Evolutionary conservation across 2,113 vertebrate species (phyloP).

Genomic region (Oceanodroma tethys): DNA sequence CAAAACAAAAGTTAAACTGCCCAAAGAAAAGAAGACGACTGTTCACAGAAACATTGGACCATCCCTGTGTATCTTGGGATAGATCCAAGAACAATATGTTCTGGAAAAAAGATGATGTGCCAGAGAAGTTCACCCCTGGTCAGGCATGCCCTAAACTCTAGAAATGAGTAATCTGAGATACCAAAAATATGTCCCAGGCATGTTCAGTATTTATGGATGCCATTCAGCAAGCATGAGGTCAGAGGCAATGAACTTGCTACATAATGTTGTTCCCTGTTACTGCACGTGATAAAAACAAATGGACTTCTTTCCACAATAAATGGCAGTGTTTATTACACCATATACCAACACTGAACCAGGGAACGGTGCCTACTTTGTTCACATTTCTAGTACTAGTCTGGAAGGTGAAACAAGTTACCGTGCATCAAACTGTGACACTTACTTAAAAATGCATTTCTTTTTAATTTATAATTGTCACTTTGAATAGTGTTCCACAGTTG

Average conservation of each 20-base stretch:
- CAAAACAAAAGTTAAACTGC: background rate
- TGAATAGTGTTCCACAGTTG: background rate
- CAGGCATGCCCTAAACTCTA: constrained; percentile 31
- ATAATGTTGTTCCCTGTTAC: background rate
- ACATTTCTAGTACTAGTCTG: background rate
- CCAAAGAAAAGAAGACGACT: background rate
- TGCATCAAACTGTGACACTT: background rate
- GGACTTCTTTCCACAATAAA: background rate
- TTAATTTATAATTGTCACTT: background rate
- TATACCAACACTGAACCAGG: background rate
- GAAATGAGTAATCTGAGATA: constrained; percentile 27
- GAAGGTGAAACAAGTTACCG: background rate
- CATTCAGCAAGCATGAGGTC: constrained; percentile 27
- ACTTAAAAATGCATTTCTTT: background rate
- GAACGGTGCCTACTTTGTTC: background rate
- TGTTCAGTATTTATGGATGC: constrained; percentile 30
- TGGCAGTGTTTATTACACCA: background rate
- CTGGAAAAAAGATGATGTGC: constrained; percentile 35
- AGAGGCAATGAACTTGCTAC: constrained; percentile 24
- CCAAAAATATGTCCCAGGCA: constrained; percentile 18
- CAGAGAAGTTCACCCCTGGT: constrained; percentile 28
- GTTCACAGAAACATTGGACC: background rate
- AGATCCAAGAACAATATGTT: constrained; percentile 46
- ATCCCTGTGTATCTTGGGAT: constrained; percentile 10
- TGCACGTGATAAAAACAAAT: background rate